phyloP scores from a whole-genome alignment of 2,888 invertebrate genomes.

The Arge pagana region DNA sequence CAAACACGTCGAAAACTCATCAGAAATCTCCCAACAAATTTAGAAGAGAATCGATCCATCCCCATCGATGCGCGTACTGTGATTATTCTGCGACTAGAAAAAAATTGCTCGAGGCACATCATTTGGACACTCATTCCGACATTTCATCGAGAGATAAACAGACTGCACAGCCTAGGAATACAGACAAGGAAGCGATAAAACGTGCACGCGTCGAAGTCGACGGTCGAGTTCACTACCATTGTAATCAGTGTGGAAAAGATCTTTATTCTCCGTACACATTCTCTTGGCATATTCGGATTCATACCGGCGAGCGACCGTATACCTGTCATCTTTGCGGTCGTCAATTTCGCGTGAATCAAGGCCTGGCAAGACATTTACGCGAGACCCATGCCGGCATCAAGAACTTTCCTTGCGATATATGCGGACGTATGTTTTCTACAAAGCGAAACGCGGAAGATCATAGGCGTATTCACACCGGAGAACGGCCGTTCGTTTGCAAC shows the following conservation, averaged over 20 bases:
- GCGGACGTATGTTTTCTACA: conserved; percentile 65
- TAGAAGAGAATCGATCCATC: conserved; percentile 4
- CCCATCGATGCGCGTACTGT: conserved; percentile 39
- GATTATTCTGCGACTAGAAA: conserved; percentile 35
- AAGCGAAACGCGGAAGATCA: conserved; percentile 67
- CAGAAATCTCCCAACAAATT: neutral
- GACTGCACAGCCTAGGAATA: conserved; percentile 27
- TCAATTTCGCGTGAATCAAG: conserved; percentile 69
- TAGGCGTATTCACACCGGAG: conserved; percentile 65
- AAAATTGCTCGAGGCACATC: conserved; percentile 35
- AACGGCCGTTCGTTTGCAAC: conserved; percentile 64
- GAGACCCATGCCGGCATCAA: conserved; percentile 68
- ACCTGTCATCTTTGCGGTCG: conserved; percentile 71
- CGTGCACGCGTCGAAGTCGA: conserved; percentile 53
- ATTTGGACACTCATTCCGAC: conserved; percentile 35
- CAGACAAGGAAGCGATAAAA: conserved; percentile 53
- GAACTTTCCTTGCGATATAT: conserved; percentile 64
- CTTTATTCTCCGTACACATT: conserved; percentile 68
- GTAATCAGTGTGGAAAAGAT: conserved; percentile 64
- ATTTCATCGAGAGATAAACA: conserved; percentile 13
- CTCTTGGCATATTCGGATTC: conserved; percentile 67
- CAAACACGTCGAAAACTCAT: neutral
- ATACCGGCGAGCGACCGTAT: conserved; percentile 69
- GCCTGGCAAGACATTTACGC: conserved; percentile 65
- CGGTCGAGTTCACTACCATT: conserved; percentile 64